Percentiles rank a stretch among this genome's conserved stretches.
These are phyloP conservation scores for Isurus oxyrinchus DNA, from an alignment of 2,113 vertebrate species.

Conservation along the genomic window DNA sequence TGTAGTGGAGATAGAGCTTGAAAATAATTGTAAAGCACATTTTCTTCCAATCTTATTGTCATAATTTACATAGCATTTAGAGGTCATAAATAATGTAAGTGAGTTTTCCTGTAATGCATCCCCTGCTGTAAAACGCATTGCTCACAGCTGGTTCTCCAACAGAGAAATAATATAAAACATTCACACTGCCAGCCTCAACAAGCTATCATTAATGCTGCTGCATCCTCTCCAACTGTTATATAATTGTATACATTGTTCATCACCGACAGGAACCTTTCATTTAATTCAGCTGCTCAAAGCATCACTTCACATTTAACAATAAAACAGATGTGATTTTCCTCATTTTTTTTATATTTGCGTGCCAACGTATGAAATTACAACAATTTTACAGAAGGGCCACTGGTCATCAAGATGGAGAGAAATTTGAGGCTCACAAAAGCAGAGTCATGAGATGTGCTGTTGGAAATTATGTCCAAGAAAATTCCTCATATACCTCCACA, in stretches of 20 bases:
- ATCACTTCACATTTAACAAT: not conserved
- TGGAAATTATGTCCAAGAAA: not conserved
- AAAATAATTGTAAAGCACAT: not conserved
- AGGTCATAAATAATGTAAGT: not conserved
- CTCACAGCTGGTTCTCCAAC: not conserved
- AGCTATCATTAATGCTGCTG: not conserved
- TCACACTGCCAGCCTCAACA: not conserved
- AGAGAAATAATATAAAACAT: not conserved
- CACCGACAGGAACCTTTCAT: not conserved
- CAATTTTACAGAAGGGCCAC: not conserved
- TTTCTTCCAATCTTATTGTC: not conserved
- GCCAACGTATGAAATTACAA: not conserved
- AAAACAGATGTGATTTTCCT: constrained; percentile 23
- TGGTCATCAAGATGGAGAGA: not conserved
- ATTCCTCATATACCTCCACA: not conserved
- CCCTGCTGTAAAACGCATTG: not conserved
- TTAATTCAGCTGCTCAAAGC: not conserved
- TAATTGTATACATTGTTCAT: not conserved
- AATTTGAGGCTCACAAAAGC: not conserved
- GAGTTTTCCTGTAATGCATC: not conserved
- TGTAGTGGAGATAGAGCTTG: not conserved
- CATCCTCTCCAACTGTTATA: not conserved
- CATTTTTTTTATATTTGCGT: not conserved
- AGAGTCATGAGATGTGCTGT: not conserved
- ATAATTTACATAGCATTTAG: not conserved